Evolutionary conservation across 2,888 invertebrate species (phyloP).

Genomic region (Stomorhina lunata): DNA sequence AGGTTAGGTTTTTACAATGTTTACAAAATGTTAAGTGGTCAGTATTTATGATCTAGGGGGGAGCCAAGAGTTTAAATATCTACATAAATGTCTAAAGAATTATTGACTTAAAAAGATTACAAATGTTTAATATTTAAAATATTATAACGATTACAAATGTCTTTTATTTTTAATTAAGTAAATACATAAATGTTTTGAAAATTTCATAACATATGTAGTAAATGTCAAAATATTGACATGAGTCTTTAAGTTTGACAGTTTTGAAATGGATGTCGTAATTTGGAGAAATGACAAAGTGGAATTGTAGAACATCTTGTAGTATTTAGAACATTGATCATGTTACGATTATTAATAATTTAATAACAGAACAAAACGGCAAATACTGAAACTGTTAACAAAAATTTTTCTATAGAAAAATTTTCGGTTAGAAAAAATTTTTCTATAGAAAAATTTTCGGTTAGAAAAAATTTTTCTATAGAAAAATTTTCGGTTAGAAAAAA

Average conservation of each 20-base stretch:
- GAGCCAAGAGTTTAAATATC: background rate
- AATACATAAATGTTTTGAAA: background rate
- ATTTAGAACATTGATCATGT: too few species aligned
- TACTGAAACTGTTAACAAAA: too few species aligned
- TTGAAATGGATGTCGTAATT: background rate
- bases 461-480: too few species aligned
- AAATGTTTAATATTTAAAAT: slow-evolving; percentile 29
- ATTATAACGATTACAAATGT: background rate
- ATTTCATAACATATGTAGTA: background rate
- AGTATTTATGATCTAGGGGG: slow-evolving; percentile 14
- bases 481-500: too few species aligned
- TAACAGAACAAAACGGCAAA: too few species aligned
- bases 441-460: too few species aligned
- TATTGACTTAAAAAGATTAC: slow-evolving; percentile 27
- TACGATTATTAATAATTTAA: too few species aligned
- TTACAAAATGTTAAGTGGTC: background rate
- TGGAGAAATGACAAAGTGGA: too few species aligned
- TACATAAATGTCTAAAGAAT: background rate
- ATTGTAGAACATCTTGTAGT: too few species aligned
- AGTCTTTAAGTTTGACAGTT: background rate
- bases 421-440: too few species aligned
- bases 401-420: too few species aligned
- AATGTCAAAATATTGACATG: background rate
- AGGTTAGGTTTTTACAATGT: slow-evolving; percentile 32
- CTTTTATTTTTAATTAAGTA: too few species aligned